Conservation (phyloP, 2,797 vertebrate genomes). For the Arrhamphus sclerolepis region DNA sequence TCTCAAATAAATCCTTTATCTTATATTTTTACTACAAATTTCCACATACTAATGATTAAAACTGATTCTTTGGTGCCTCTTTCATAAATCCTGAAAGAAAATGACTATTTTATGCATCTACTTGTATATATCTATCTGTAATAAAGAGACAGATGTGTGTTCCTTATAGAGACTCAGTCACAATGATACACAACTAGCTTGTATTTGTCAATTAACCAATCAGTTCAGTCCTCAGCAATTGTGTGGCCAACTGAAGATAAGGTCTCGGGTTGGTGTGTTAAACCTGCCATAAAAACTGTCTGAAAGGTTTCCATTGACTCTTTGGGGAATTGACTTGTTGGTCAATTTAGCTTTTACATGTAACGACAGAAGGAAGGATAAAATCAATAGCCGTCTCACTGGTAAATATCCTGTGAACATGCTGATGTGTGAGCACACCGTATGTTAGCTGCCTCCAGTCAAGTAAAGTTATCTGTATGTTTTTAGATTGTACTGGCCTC, state of each 20-base stretch:
- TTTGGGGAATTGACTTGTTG: slow-evolving; percentile 53
- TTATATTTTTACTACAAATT: not conserved
- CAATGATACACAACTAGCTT: not conserved
- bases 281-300: slow-evolving; percentile 47
- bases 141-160: slow-evolving; percentile 10
- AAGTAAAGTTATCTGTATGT: not conserved
- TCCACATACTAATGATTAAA: slow-evolving; percentile 1
- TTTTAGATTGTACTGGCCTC: slow-evolving; percentile 1
- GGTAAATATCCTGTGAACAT: slow-evolving; percentile 28
- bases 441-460: no score
- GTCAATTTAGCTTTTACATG: slow-evolving; percentile 61
- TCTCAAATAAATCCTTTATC: not conserved
- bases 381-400: slow-evolving; percentile 44
- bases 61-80: not conserved
- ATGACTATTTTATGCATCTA: not conserved
- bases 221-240: not conserved
- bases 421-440: slow-evolving; percentile 13
- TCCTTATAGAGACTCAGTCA: not conserved
- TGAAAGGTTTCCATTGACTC: slow-evolving; percentile 42
- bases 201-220: slow-evolving; percentile 5
- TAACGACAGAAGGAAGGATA: slow-evolving; percentile 23
- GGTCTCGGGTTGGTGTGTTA: slow-evolving; percentile 17
- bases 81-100: not conserved
- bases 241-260: not conserved
- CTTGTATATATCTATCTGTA: not conserved